phyloP scores from a whole-genome alignment of 2,888 invertebrate species.

The Drosophila atroscutellata region DNA sequence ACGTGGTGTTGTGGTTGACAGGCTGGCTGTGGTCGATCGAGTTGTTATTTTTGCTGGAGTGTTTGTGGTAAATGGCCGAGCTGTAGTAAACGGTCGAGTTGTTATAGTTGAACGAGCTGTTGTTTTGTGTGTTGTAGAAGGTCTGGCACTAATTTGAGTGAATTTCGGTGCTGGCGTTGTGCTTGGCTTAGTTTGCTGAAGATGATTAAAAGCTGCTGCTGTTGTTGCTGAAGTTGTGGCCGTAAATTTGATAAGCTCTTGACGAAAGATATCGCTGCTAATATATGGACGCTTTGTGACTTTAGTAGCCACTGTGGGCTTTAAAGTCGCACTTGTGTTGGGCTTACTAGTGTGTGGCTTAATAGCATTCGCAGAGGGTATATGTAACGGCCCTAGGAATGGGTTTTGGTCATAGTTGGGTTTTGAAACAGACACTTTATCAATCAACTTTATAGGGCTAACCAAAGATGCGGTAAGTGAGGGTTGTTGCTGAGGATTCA shows the following conservation, averaged over 20 bases:
- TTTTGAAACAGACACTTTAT: slow-evolving; percentile 13
- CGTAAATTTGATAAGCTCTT: slow-evolving; percentile 60
- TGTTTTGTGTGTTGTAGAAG: slow-evolving; percentile 31
- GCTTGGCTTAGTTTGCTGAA: not conserved
- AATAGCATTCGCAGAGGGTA: slow-evolving; percentile 10
- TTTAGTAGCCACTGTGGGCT: slow-evolving; percentile 25
- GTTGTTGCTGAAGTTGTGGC: slow-evolving; percentile 30
- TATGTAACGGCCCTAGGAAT: slow-evolving; percentile 44
- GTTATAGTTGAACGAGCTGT: slow-evolving; percentile 37
- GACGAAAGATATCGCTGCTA: slow-evolving; percentile 64
- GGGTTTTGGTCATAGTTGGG: slow-evolving; percentile 50
- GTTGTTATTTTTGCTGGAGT: slow-evolving; percentile 12
- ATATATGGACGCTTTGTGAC: slow-evolving; percentile 49
- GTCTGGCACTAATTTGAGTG: slow-evolving; percentile 15
- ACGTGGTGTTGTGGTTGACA: slow-evolving; percentile 10
- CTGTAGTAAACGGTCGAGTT: slow-evolving; percentile 23
- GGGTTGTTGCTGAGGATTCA: slow-evolving; percentile 17
- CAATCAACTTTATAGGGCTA: not conserved
- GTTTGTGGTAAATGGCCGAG: slow-evolving; percentile 13
- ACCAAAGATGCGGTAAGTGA: not conserved
- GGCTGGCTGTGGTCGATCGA: slow-evolving; percentile 6
- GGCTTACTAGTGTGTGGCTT: slow-evolving; percentile 19
- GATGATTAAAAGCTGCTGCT: slow-evolving; percentile 9
- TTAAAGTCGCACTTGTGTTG: slow-evolving; percentile 14
- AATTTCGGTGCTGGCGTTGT: slow-evolving; percentile 12